A percentile compares a stretch with the other conserved stretches of the same genome.
These are phyloP conservation scores for Myanophis thanlyinensis DNA, from an alignment of 2,113 vertebrate species.

Conservation along the genomic window DNA sequence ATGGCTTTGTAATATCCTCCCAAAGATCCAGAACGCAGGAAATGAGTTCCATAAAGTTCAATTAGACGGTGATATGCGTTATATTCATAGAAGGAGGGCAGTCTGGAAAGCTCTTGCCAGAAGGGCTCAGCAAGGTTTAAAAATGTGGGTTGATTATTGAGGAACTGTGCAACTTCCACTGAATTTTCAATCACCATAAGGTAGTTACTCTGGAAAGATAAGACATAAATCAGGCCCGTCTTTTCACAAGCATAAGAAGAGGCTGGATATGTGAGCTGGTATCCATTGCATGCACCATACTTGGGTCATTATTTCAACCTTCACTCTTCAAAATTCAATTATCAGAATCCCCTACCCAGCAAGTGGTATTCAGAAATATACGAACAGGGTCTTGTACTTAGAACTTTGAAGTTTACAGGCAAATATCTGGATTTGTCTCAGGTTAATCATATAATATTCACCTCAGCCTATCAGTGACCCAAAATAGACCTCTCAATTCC, in stretches of 20 bases:
- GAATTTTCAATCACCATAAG: constrained; percentile 84
- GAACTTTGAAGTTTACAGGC: neutral
- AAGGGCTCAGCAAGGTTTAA: constrained; percentile 84
- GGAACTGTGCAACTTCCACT: constrained; percentile 93
- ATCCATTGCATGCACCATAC: no score
- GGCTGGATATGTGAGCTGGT: neutral
- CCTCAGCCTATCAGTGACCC: neutral
- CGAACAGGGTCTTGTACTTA: neutral
- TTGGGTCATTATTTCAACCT: neutral
- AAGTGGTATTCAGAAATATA: neutral
- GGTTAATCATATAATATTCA: neutral
- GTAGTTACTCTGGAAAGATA: constrained; percentile 71
- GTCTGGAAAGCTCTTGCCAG: constrained; percentile 83
- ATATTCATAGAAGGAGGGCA: constrained; percentile 85
- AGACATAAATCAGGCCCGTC: constrained; percentile 15
- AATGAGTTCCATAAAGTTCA: constrained; percentile 87
- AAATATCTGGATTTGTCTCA: neutral
- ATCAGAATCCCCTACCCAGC: neutral
- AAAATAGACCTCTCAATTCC: neutral
- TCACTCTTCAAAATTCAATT: neutral
- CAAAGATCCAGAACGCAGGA: constrained; percentile 85
- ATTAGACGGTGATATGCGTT: constrained; percentile 77
- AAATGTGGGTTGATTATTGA: constrained; percentile 84
- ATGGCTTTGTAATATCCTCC: constrained; percentile 86
- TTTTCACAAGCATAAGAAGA: neutral